phyloP scores from a whole-genome alignment of 2,888 invertebrate genomes.

The Drosophila tripunctata region DNA sequence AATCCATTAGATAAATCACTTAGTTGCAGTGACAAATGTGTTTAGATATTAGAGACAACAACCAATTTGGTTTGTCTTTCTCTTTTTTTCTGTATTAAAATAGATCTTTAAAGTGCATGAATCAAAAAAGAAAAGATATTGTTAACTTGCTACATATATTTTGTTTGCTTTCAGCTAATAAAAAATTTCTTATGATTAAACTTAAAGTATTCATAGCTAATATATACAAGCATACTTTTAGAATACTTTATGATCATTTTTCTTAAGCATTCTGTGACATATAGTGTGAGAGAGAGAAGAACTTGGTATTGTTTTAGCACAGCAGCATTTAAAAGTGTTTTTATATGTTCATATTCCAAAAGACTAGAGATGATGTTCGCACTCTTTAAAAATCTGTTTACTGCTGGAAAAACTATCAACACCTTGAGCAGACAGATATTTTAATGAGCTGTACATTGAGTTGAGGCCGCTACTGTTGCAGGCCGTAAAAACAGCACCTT shows the following conservation, averaged over 20 bases:
- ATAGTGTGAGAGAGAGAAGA: not conserved
- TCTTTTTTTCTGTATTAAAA: conserved; percentile 7
- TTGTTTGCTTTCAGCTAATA: too few species aligned
- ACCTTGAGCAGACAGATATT: conserved; percentile 44
- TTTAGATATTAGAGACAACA: conserved; percentile 34
- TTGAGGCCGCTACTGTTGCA: conserved; percentile 31
- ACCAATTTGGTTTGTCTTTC: conserved; percentile 26
- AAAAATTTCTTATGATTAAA: too few species aligned
- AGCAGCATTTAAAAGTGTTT: conserved; percentile 14
- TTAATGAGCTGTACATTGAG: conserved; percentile 56
- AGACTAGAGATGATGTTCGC: conserved; percentile 37
- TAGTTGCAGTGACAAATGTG: conserved; percentile 52
- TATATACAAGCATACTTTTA: too few species aligned
- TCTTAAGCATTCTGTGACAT: not conserved
- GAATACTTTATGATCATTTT: too few species aligned
- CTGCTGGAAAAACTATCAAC: conserved; percentile 50
- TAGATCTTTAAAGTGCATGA: not conserved
- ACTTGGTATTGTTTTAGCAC: not conserved
- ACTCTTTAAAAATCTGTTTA: conserved; percentile 54
- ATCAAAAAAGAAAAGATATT: not conserved
- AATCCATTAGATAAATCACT: conserved; percentile 55
- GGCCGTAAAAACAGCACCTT: conserved; percentile 23
- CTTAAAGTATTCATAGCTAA: too few species aligned
- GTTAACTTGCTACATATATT: too few species aligned
- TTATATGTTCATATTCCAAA: conserved; percentile 3